A percentile compares a stretch with the other conserved stretches of the same genome.
These are phyloP conservation scores for Nestor notabilis DNA, from an alignment of 2,113 vertebrate genomes.

Conservation along the genomic window DNA sequence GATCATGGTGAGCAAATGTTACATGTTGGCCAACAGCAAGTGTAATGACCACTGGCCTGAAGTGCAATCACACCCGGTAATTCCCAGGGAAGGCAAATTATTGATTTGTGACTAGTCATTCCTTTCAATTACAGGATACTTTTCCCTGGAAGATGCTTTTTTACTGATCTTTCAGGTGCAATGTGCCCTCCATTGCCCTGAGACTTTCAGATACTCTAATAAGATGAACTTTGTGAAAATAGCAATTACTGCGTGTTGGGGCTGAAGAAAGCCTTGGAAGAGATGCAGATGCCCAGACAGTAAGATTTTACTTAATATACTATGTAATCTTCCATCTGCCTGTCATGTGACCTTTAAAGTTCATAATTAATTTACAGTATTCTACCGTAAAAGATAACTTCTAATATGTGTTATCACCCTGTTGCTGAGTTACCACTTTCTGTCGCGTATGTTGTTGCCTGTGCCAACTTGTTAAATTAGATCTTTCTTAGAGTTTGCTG, in stretches of 20 bases:
- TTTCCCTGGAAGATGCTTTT: not conserved
- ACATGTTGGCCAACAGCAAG: not conserved
- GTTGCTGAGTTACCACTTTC: not conserved
- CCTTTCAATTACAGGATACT: not conserved
- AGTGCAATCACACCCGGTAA: not conserved
- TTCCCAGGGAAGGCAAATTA: not conserved
- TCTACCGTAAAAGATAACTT: not conserved
- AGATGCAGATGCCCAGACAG: not conserved
- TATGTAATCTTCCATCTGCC: not conserved
- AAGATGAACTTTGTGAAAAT: conserved; percentile 1
- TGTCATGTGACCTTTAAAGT: not conserved
- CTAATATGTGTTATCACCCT: not conserved
- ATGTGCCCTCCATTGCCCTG: not conserved
- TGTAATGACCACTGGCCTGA: not conserved
- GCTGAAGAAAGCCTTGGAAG: not conserved
- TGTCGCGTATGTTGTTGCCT: not conserved
- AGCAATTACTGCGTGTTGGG: not conserved
- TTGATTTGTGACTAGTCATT: not conserved
- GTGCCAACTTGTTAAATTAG: not conserved
- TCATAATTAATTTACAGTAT: not conserved
- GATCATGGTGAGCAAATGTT: not conserved
- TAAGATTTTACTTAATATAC: not conserved
- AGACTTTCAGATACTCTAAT: not conserved
- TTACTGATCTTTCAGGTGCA: not conserved
- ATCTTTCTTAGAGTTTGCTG: not conserved